These are phyloP conservation scores for Rhinophrynus dorsalis DNA, from an alignment of 2,797 vertebrate genomes.

Conservation along the genomic window DNA sequence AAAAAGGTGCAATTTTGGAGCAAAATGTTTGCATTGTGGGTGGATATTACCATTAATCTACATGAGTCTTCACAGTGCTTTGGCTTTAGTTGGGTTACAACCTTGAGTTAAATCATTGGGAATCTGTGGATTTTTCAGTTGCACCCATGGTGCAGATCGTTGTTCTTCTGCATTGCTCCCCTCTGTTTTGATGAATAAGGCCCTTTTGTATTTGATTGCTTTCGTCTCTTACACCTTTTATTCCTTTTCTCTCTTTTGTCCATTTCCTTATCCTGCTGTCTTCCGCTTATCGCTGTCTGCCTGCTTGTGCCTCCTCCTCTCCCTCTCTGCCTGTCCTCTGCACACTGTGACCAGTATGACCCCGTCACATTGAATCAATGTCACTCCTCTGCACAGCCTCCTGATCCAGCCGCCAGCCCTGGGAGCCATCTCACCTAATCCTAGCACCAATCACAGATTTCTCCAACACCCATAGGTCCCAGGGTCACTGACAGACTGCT, in stretches of 20 bases:
- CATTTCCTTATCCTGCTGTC: neutral
- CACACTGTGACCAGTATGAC: constrained; percentile 38
- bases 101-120: too few species aligned
- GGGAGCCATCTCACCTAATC: constrained; percentile 47
- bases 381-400: constrained; percentile 25
- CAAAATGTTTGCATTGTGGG: too few species aligned
- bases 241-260: constrained; percentile 2
- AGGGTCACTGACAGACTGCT: constrained; percentile 26
- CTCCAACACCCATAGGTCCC: constrained; percentile 36
- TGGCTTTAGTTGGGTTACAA: too few species aligned
- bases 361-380: constrained; percentile 42
- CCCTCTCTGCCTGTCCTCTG: constrained; percentile 16
- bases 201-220: neutral
- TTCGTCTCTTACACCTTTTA: neutral
- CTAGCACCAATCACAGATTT: constrained; percentile 22
- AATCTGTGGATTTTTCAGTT: too few species aligned
- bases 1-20: too few species aligned
- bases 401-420: constrained; percentile 36
- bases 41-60: too few species aligned
- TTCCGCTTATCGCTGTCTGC: neutral
- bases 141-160: too few species aligned
- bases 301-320: neutral
- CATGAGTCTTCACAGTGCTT: too few species aligned
- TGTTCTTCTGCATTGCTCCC: too few species aligned
- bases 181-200: too few species aligned